A percentile compares a stretch with the other conserved stretches of the same genome.
Conservation (phyloP, 1,140 invertebrate species). For the Aphis craccivora region DNA sequence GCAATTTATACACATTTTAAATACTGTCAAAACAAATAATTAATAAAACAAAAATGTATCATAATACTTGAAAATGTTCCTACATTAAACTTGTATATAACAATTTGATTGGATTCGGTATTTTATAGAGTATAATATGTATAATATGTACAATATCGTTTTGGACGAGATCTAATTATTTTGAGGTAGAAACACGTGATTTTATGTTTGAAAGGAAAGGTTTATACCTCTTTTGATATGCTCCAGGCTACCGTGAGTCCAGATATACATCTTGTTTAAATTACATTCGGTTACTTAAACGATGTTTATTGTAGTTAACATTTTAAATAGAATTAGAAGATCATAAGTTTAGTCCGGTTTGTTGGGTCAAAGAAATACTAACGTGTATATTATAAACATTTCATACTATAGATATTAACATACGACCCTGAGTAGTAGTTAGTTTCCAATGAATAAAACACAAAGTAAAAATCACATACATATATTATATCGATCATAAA, state of each 20-base stretch:
- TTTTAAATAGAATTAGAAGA: background rate
- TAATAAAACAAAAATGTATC: background rate
- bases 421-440: background rate
- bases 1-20: background rate
- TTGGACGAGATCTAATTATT: background rate
- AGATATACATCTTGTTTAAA: background rate
- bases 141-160: background rate
- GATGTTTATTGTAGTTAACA: background rate
- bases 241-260: background rate
- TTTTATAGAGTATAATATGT: background rate
- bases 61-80: background rate
- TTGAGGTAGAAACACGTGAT: constrained; percentile 13
- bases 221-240: background rate
- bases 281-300: constrained; percentile 9
- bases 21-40: background rate
- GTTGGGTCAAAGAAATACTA: background rate
- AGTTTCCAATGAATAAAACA: background rate
- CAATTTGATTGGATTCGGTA: background rate
- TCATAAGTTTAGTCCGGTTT: background rate
- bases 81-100: background rate
- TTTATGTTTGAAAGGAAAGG: background rate
- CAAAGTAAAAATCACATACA: background rate
- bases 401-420: background rate
- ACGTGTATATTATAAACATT: background rate
- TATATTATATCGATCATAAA: background rate